Evolutionary conservation across 1,140 invertebrate species (phyloP).

Genomic region (Temnothorax nylanderi): DNA sequence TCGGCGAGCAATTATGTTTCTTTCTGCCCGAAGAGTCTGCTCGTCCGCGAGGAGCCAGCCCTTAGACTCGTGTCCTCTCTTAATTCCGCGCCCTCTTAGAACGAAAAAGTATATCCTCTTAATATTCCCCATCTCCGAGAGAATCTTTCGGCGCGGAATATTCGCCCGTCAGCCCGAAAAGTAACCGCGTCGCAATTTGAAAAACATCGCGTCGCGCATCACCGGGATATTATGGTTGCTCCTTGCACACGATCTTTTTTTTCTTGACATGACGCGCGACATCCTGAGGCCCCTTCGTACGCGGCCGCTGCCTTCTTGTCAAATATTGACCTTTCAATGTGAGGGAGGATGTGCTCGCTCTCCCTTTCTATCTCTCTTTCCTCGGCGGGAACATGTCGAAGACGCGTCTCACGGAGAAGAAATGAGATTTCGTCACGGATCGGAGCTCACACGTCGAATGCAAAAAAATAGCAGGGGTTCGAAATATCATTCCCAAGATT

Average conservation of each 20-base stretch:
- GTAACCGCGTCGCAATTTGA: constrained; percentile 14
- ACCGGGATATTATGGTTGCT: constrained; percentile 8
- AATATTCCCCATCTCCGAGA: constrained; percentile 50
- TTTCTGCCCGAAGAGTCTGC: constrained; percentile 54
- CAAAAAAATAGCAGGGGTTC: constrained; percentile 43
- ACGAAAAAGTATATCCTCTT: constrained; percentile 50
- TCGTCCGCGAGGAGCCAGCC: constrained; percentile 12
- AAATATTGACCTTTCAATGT: constrained; percentile 69
- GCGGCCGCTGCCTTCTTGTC: constrained; percentile 39
- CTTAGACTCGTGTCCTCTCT: constrained; percentile 16
- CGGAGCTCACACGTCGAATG: constrained; percentile 36
- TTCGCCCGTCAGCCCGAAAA: constrained; percentile 63
- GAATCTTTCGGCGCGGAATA: not conserved
- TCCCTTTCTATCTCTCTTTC: constrained; percentile 11
- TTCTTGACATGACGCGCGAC: constrained; percentile 21
- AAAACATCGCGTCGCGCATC: constrained; percentile 17
- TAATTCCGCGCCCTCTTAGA: constrained; percentile 15
- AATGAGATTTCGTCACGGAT: constrained; percentile 60
- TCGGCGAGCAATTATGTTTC: constrained; percentile 80
- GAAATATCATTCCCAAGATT: not conserved
- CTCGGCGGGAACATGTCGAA: constrained; percentile 23
- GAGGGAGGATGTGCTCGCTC: constrained; percentile 21
- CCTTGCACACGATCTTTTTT: constrained; percentile 8
- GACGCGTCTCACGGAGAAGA: constrained; percentile 46
- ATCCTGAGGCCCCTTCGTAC: not conserved